A percentile compares a stretch with the other conserved stretches of the same genome.
Conservation (phyloP, 2,797 vertebrate genomes). For the Natrix natrix region DNA sequence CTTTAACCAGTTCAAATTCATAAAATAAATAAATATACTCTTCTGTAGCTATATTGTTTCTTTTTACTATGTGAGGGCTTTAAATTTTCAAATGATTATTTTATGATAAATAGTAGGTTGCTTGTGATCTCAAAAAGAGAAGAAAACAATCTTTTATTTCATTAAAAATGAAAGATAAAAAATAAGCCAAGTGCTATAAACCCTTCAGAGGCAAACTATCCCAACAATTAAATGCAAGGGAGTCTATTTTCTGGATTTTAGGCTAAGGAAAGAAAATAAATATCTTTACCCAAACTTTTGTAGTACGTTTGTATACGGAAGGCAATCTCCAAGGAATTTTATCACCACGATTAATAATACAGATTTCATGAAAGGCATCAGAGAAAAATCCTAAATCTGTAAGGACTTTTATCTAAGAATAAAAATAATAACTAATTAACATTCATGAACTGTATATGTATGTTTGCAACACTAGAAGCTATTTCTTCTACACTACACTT, state of each 20-base stretch:
- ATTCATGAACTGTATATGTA: background rate
- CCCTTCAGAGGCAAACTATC: background rate
- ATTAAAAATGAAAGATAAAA: background rate
- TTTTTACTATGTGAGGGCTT: background rate
- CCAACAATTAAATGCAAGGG: background rate
- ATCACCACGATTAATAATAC: slow-evolving; percentile 74
- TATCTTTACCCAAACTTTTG: slow-evolving; percentile 65
- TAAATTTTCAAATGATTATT: background rate
- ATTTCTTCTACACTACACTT: too few relatives aligned
- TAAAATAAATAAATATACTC: background rate
- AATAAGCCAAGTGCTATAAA: background rate
- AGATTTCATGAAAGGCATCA: slow-evolving; percentile 82
- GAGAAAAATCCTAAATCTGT: slow-evolving; percentile 82
- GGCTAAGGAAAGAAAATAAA: background rate
- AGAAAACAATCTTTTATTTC: background rate
- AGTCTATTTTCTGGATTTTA: background rate
- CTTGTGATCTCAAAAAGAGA: background rate
- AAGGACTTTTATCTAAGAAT: slow-evolving; percentile 81
- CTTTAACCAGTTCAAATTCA: background rate
- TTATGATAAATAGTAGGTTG: background rate
- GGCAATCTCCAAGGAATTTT: slow-evolving; percentile 71
- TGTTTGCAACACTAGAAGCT: background rate
- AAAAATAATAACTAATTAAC: background rate
- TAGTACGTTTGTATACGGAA: slow-evolving; percentile 59
- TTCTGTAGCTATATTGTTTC: background rate